Evolutionary conservation across 2,888 invertebrate species (phyloP), one percentile per base, ranked within the genome.

Genomic region (Dicycla oo): DNA sequence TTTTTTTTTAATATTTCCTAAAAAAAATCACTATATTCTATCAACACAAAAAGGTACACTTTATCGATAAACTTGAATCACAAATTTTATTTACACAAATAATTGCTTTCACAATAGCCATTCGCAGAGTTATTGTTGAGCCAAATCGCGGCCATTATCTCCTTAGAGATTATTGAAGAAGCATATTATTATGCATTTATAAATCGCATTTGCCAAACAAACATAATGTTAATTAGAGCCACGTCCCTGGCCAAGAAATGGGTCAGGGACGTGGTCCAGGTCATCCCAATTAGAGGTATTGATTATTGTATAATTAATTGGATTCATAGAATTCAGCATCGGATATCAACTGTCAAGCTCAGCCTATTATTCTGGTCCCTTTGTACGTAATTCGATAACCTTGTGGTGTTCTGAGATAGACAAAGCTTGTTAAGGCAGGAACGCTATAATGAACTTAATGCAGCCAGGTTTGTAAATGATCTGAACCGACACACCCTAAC

Each of bases 141-240:
- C 26, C 34, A 65, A 57, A 67, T 40, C 57, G 76, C 45, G 20
- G 18, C 7, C 13, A 45, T 40, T 54, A 54, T 56, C 54, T 40
- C 3, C 13, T 13, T 7, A 40, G 3, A 38, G 18, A 65, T 26
- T 23, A 64, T 47, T 64, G 30, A 23, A 56, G 20, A 18, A 75
- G 47, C 30, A 45, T 45, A 30, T 45, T 30, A 30, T 5, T 47
- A 47, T 18, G 4, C 38, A 51, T 3, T 5, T 30, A 38, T 51
- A 58, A 78, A 18, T 75, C 40, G 23, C 40, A 15, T 58, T 57
- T 13, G 57, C n/a, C 45, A 43, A 15, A 20, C 8, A 62, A 38
- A 75, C 8, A 60, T 51, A 26, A 63, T 38, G 4, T 45, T 15
- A 45, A 53, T 23, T 18, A 51, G 38, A 38, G 26, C 34, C 34